phyloP scores from a whole-genome alignment of 2,888 invertebrate genomes.

The Tachina grossa region DNA sequence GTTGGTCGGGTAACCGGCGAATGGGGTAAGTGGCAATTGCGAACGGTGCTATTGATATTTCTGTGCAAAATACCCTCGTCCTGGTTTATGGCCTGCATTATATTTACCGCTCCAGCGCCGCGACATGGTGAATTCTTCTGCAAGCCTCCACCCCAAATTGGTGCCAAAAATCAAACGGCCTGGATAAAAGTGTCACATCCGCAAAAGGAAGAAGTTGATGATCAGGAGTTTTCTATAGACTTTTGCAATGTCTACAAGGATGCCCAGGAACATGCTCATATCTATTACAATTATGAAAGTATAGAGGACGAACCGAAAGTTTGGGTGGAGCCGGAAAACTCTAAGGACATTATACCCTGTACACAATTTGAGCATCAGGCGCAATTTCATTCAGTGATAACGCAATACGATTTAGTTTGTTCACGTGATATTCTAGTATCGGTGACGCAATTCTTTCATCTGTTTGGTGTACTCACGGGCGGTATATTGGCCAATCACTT shows the following conservation, averaged over 20 bases:
- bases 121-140: constrained; percentile 83
- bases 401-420: constrained; percentile 83
- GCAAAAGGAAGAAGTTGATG: constrained; percentile 80
- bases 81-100: constrained; percentile 84
- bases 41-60: constrained; percentile 82
- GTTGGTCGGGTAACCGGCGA: constrained; percentile 82
- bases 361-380: constrained; percentile 81
- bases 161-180: constrained; percentile 79
- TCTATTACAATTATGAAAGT: constrained; percentile 80
- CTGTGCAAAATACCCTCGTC: constrained; percentile 83
- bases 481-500: constrained; percentile 83
- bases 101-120: constrained; percentile 83
- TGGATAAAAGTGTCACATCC: constrained; percentile 83
- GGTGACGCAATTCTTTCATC: constrained; percentile 83
- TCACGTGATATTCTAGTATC: constrained; percentile 83
- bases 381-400: constrained; percentile 81
- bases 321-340: constrained; percentile 79
- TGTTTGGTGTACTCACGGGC: constrained; percentile 83
- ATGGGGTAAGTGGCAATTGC: constrained; percentile 83
- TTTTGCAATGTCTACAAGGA: constrained; percentile 82
- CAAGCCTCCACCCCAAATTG: constrained; percentile 80
- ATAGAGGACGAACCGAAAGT: constrained; percentile 78
- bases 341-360: constrained; percentile 81
- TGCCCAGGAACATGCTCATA: constrained; percentile 81
- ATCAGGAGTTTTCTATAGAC: constrained; percentile 82